Percentiles rank a stretch among this genome's conserved stretches.
Evolutionary conservation across 2,797 vertebrate species (phyloP).

Genomic region (Tokudaia tokunoshimensis): DNA sequence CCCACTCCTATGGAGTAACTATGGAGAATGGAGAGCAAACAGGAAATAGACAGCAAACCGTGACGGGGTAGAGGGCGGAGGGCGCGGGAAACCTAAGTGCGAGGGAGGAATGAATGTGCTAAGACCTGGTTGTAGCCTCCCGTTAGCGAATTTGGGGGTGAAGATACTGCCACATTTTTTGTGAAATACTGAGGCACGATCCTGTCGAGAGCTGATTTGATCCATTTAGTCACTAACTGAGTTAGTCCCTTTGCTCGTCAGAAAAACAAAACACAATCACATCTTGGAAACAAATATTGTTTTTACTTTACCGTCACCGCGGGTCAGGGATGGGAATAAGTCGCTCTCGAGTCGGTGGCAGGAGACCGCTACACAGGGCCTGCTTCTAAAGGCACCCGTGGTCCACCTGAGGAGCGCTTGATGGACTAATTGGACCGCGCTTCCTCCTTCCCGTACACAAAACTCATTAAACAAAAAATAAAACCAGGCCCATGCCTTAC

Average conservation of each 20-base stretch:
- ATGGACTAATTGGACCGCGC: slow-evolving; percentile 47
- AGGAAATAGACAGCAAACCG: slow-evolving; percentile 47
- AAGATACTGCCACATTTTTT: background rate
- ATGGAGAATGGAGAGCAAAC: slow-evolving; percentile 58
- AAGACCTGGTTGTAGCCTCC: slow-evolving; percentile 44
- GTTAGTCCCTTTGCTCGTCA: slow-evolving; percentile 39
- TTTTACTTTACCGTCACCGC: background rate
- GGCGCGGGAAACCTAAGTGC: background rate
- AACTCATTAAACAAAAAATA: slow-evolving; percentile 63
- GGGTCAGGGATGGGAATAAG: background rate
- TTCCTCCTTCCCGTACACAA: background rate
- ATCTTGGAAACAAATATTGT: background rate
- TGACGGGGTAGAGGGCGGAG: background rate
- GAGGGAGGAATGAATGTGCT: background rate
- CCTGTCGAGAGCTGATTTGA: slow-evolving; percentile 33
- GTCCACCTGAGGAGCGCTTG: background rate
- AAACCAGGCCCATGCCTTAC: slow-evolving; percentile 52
- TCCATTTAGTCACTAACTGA: slow-evolving; percentile 33
- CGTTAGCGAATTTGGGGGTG: slow-evolving; percentile 11
- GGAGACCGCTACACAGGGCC: background rate
- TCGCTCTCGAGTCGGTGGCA: background rate
- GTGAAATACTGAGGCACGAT: slow-evolving; percentile 24
- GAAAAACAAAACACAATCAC: slow-evolving; percentile 53
- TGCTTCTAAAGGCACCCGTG: background rate
- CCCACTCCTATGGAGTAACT: slow-evolving; percentile 70